phyloP scores from a whole-genome alignment of 2,888 invertebrate genomes.

The Pterostichus madidus region DNA sequence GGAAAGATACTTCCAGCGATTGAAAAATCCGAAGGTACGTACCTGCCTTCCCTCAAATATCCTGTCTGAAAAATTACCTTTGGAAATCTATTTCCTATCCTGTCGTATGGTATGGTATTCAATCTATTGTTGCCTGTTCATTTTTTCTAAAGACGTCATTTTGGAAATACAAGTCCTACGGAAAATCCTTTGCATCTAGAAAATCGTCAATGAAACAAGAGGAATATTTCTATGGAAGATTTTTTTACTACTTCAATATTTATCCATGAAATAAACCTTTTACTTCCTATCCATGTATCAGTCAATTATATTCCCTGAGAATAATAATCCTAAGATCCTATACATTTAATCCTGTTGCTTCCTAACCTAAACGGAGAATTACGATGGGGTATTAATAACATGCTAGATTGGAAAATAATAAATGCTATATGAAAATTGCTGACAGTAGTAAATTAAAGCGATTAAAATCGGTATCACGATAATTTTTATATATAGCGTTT shows the following conservation, averaged over 20 bases:
- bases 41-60: neutral
- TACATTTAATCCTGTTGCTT: too few species aligned
- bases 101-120: too few species aligned
- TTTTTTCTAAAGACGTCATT: neutral
- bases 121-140: neutral
- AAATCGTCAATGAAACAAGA: constrained; percentile 27
- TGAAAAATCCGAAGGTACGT: constrained; percentile 90
- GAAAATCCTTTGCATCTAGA: constrained; percentile 11
- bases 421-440: too few species aligned
- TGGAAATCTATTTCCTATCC: neutral
- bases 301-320: too few species aligned
- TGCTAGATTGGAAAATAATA: too few species aligned
- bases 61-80: neutral
- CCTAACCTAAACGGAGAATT: neutral
- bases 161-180: too few species aligned
- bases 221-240: neutral
- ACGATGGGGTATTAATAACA: neutral
- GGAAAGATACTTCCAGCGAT: constrained; percentile 96
- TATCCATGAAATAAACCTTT: neutral
- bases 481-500: too few species aligned
- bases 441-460: too few species aligned
- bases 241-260: neutral
- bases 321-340: too few species aligned
- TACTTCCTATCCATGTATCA: too few species aligned
- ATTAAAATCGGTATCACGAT: too few species aligned